phyloP scores from a whole-genome alignment of 30 jellyfish, hydroid and myxozoan species.

The Mastigias papua region DNA sequence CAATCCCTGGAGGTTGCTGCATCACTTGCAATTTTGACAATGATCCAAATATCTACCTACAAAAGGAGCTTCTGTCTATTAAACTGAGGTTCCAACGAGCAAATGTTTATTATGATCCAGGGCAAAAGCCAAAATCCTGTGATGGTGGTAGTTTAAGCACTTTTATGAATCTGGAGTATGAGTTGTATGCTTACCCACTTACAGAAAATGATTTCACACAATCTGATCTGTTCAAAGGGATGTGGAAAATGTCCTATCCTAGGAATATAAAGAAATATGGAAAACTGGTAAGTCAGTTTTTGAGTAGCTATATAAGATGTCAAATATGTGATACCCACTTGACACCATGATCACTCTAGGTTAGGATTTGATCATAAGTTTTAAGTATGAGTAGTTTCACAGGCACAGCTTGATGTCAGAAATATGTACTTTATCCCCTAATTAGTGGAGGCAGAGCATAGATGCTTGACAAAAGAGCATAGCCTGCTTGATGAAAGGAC shows the following conservation, averaged over 20 bases:
- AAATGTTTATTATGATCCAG: constrained; percentile 56
- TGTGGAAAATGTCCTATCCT: constrained; percentile 80
- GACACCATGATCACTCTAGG: too few relatives aligned
- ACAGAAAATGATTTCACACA: constrained; percentile 54
- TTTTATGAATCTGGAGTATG: constrained; percentile 57
- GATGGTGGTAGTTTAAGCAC: constrained; percentile 70
- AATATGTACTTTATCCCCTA: too few relatives aligned
- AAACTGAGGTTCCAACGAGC: constrained; percentile 70
- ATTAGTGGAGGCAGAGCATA: too few relatives aligned
- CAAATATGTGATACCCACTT: not conserved
- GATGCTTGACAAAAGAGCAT: too few relatives aligned
- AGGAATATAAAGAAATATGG: constrained; percentile 61
- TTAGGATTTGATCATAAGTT: too few relatives aligned
- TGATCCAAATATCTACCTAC: constrained; percentile 68
- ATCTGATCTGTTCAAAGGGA: constrained; percentile 60
- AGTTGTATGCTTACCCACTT: constrained; percentile 52
- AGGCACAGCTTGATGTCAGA: too few relatives aligned
- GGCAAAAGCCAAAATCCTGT: constrained; percentile 55
- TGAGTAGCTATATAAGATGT: not conserved
- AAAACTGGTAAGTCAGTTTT: constrained; percentile 35
- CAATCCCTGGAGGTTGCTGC: constrained; percentile 98
- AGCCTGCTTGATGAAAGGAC: too few relatives aligned
- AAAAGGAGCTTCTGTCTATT: constrained; percentile 21
- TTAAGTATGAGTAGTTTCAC: too few relatives aligned
- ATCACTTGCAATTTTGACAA: constrained; percentile 76